Base-by-base conservation (phyloP, 2,888 invertebrate species). In the Phoenoteleia sp. region DNA sequence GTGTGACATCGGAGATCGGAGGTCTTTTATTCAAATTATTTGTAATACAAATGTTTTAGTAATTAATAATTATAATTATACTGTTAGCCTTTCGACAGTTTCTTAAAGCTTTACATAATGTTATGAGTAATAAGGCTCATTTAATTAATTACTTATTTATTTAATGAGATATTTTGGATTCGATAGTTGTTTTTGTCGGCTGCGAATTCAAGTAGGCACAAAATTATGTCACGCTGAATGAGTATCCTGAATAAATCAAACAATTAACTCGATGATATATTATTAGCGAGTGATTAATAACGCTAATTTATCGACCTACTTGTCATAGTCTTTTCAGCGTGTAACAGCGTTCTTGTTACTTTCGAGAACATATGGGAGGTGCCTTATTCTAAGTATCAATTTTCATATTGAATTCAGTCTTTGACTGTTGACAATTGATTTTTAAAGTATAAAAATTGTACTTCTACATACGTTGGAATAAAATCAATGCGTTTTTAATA, bases 271-370 rank as follows among this genome's bases (percentile, higher is more conserved):
- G 81, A 83, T 86, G 71, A 85, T 81, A 85, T 86, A 88, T 89
- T 89, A 92, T 91, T 91, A 91, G 88, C 87, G 66, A 87, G 79
- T 88, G 87, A 91, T 91, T 91, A 92, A 89, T 88, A 88, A 88
- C 74, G 86, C 85, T 90, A 89, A 91, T 91, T 91, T 89, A 92
- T 91, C 81, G 87, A 81, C 82, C 84, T 87, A 88, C 87, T 88
- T 88, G 87, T 87, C 87, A 87, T 79, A 83, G 72, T 74, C 64
- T 58, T 71, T 62, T 58, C 66, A 76, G 39, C 66, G 23, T 52
- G 49, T 27, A 45, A 47, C 27, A 36, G 54, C 54, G 33, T 17
- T 75, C 49, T 71, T 71, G 47, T 62, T 62, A 19, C 69, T 29
- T 39, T 49, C 58, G 15, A 49, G 74, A 58, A 47, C 47, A 25